Base-by-base conservation (phyloP, 2,113 vertebrate genomes). In the Canis aureus region DNA sequence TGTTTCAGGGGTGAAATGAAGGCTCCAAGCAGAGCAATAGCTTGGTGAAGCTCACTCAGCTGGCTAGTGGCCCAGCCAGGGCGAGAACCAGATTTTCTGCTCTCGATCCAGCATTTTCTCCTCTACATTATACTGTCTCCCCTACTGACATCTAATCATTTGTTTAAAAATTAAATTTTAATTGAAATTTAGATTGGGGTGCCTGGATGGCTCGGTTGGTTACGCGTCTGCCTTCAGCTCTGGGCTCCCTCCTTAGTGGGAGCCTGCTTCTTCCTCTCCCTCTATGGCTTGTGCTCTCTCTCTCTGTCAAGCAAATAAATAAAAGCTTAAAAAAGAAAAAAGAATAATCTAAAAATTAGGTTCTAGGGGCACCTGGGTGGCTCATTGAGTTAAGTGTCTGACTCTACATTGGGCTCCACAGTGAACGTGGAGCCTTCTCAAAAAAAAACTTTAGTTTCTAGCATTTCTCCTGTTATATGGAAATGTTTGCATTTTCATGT, bases 61-160 rank as follows among this genome's bases (percentile, higher is more conserved):
- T 8, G 55, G 8, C 10, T 6, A 3, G 5, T 0, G 15, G 20
- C 29, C 66, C 38, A 15, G 0, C n/a, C 2, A 49, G 53, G 9
- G 32, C 2, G 8, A 80, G 62, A 23, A 12, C 17, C 15, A 4
- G 19, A 16, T 17, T 27, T 20, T 4, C 59, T 9, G 11, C 17
- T 51, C 51, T 35, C 17, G 6, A 2, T 22, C 62, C 51, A 76
- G 17, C 16, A 13, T n/a, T 17, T 51, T 22, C 23, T 59, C 69
- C 64, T 89, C 38, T 32, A 67, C 1, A 13, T 9, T 6, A 11
- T 11, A n/a, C 67, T 49, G 15, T 20, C 12, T 43, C 83, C 91
- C 29, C 38, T 22, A 23, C 11, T 49, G 4, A 51, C 89, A 43
- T 3, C 11, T 38, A 27, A 1, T 27, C 35, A 20, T 25, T 80